Base-by-base conservation (phyloP, 2,888 invertebrate species). In the Eupithecia subfuscata region DNA sequence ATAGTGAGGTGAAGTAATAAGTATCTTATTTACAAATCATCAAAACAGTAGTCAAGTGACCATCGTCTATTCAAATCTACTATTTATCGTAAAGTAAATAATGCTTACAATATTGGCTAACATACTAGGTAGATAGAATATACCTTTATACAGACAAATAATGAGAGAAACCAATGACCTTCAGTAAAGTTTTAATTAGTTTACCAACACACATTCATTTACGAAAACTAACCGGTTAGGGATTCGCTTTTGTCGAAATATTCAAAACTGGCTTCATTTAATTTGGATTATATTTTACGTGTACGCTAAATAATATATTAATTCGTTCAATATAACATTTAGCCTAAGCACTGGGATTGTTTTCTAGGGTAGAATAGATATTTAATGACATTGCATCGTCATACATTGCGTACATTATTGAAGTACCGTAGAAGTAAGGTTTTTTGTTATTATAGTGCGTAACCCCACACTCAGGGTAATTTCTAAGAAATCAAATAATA, bases 101-200 rank as follows among this genome's bases (percentile, higher is more conserved):
- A 18, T 16, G 18, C 45, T 48, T 4, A 48, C 9, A 52, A 52
- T 52, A 8, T 52, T 52, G 52, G 8, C 9, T n/a, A 52, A n/a
- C 48, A 12, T 48, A 48, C 30, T n/a, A n/a, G n/a, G n/a, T n/a
- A 30, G 7, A n/a, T 9, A 52, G 52, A 14, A 60, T 37, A 2
- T n/a, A 37, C 34, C 34, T 18, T 64, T 4, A 64, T 18, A 34
- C 64, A 34, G 3, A 9, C 30, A 34, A 34, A 64, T 64, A 18
- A 6, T 64, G 34, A 34, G 16, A 64, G 64, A 64, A 64, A 18
- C 16, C 34, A 34, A 18, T 64, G 64, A 34, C 64, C 64, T 64
- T 34, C 11, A 56, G 22, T 22, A 6, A 64, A 64, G 34, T 64
- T 64, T 64, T 64, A 64, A 64, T 64, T 64, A 16, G 34, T 64